These are phyloP conservation scores for Caenorhabditis remanei DNA, from an alignment of 1,140 invertebrate species.

Conservation along the genomic window DNA sequence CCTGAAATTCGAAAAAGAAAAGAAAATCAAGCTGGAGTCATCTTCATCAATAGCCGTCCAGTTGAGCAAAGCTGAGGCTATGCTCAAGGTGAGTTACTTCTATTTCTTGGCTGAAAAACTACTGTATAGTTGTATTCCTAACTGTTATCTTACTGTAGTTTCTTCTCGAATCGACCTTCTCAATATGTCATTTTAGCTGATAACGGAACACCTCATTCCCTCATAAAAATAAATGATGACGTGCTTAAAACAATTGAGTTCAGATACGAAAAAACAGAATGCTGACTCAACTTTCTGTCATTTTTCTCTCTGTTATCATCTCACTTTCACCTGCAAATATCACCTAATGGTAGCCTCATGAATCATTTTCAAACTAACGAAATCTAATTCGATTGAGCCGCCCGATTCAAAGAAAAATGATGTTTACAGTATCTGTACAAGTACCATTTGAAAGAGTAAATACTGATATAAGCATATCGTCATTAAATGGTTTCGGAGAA, in stretches of 20 bases:
- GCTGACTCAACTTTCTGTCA: background rate
- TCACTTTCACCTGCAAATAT: too few species aligned
- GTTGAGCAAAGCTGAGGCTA: slow-evolving; percentile 33
- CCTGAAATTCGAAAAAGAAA: background rate
- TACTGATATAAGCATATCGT: background rate
- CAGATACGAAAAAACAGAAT: background rate
- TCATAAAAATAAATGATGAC: slow-evolving; percentile 16
- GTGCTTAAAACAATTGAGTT: background rate
- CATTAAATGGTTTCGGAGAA: background rate
- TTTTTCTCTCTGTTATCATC: slow-evolving; percentile 3
- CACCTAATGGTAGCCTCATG: background rate
- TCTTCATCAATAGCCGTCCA: background rate
- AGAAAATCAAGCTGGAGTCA: slow-evolving; percentile 35
- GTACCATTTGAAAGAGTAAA: background rate
- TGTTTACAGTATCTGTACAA: background rate
- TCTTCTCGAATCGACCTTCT: background rate
- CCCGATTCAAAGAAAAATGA: too few species aligned
- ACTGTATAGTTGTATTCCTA: background rate
- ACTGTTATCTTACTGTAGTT: too few species aligned
- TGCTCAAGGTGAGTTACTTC: slow-evolving; percentile 37
- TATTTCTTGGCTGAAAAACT: background rate
- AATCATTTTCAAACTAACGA: background rate
- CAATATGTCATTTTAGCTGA: background rate
- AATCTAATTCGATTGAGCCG: background rate
- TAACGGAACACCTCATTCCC: slow-evolving; percentile 13